phyloP scores from a whole-genome alignment of 2,888 invertebrate species.

The Ctena decussata region DNA sequence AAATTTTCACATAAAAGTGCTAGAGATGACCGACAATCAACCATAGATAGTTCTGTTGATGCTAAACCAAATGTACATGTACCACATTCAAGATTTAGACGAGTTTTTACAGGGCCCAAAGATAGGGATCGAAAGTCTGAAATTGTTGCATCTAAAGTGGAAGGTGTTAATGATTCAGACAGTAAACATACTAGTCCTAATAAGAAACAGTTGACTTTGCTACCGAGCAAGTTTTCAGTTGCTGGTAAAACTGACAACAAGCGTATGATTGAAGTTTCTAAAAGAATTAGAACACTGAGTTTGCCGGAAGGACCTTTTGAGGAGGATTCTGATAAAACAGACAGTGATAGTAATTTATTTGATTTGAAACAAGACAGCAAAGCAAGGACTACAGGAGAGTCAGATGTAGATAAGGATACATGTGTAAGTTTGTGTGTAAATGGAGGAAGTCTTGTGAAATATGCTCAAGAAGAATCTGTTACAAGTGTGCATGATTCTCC shows the following conservation, averaged over 20 bases:
- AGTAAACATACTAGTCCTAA: neutral
- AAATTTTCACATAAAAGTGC: neutral
- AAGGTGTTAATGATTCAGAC: conserved; percentile 5
- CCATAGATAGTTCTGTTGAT: neutral
- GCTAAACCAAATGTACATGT: neutral
- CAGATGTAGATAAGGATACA: neutral
- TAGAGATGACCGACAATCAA: neutral
- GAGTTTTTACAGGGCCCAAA: conserved; percentile 31
- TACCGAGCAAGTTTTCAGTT: neutral
- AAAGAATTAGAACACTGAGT: conserved; percentile 58
- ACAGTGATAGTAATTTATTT: conserved; percentile 43
- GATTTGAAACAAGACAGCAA: conserved; percentile 62
- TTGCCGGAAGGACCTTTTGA: conserved; percentile 51
- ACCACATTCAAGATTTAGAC: conserved; percentile 55
- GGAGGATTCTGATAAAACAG: conserved; percentile 48
- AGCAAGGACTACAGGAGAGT: conserved; percentile 49
- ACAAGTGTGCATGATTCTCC: conserved; percentile 2
- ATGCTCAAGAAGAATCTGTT: conserved; percentile 19
- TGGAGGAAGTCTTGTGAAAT: neutral
- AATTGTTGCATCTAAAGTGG: conserved; percentile 65
- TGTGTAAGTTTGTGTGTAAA: neutral
- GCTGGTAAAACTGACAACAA: neutral
- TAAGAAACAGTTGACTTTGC: conserved; percentile 28
- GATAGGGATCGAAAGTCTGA: conserved; percentile 69
- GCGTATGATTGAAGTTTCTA: conserved; percentile 23